These are phyloP conservation scores for Phyllostomus discolor DNA, from an alignment of 2,113 vertebrate genomes.

Conservation along the genomic window DNA sequence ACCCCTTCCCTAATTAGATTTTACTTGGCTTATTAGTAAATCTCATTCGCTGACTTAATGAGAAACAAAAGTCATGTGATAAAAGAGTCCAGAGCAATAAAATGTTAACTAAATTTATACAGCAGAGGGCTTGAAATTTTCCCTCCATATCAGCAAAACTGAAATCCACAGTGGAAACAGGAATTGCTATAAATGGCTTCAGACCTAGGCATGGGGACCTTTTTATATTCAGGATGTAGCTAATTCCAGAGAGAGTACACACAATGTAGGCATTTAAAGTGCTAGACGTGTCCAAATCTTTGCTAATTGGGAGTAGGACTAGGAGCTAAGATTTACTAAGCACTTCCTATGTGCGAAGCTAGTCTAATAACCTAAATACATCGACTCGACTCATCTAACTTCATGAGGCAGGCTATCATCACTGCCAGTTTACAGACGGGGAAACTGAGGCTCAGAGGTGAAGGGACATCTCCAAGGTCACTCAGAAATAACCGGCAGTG, in stretches of 20 bases:
- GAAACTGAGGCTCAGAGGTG: neutral
- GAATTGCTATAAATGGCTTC: constrained; percentile 65
- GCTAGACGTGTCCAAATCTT: neutral
- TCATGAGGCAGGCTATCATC: fast-evolving
- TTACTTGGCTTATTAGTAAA: constrained; percentile 77
- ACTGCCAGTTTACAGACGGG: neutral
- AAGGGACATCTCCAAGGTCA: neutral
- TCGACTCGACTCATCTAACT: no score
- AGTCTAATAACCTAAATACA: fast-evolving
- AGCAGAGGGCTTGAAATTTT: constrained; percentile 67
- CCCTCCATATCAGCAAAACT: constrained; percentile 64
- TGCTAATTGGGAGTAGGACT: neutral
- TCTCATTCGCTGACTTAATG: constrained; percentile 78
- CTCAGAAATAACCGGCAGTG: neutral
- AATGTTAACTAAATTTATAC: constrained; percentile 63
- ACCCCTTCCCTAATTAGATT: constrained; percentile 81
- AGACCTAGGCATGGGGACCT: constrained; percentile 18
- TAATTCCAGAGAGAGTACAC: constrained; percentile 9
- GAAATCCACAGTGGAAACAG: constrained; percentile 67
- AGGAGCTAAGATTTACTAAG: fast-evolving
- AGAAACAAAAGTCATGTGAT: constrained; percentile 80
- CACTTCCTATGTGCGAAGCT: fast-evolving
- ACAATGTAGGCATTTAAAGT: neutral
- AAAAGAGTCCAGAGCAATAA: constrained; percentile 66
- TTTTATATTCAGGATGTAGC: constrained; percentile 51